Conservation (phyloP, 2,888 invertebrate species). For the Amblyjoppa fuscipennis region DNA sequence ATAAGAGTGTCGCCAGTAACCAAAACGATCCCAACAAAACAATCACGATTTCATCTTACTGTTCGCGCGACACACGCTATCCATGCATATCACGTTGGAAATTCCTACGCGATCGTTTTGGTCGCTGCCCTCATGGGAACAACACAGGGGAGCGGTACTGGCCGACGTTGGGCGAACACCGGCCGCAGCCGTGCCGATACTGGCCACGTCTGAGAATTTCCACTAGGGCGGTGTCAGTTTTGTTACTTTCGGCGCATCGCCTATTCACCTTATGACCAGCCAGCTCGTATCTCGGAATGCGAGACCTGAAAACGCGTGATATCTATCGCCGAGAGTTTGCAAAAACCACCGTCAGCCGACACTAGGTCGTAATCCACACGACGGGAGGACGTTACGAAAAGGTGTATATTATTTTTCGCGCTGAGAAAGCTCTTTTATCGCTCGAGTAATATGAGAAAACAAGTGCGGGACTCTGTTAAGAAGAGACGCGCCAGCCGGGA, state of each 20-base stretch:
- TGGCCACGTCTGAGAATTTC: background rate
- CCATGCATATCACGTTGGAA: too few relatives aligned
- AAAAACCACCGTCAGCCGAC: constrained; percentile 6
- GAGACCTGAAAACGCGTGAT: background rate
- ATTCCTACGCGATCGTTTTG: too few relatives aligned
- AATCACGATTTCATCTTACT: background rate
- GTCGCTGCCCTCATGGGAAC: too few relatives aligned
- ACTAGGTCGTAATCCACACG: constrained; percentile 16
- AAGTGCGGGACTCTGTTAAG: background rate
- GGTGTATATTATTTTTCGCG: constrained; percentile 31
- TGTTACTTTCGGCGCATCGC: background rate
- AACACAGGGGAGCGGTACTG: background rate
- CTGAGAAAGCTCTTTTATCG: constrained; percentile 33
- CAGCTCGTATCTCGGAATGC: background rate
- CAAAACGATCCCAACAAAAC: background rate
- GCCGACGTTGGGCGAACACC: too few relatives aligned
- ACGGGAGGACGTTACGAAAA: background rate
- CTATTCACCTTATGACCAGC: background rate
- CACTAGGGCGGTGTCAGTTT: background rate
- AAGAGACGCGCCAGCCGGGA: constrained; percentile 34
- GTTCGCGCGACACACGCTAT: background rate
- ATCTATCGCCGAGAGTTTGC: constrained; percentile 14
- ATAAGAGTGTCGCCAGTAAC: background rate
- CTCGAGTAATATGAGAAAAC: constrained; percentile 43
- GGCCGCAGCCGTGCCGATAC: background rate